Conservation (phyloP, 2,888 invertebrate genomes). For the Scelioninae gen. 2 region DNA sequence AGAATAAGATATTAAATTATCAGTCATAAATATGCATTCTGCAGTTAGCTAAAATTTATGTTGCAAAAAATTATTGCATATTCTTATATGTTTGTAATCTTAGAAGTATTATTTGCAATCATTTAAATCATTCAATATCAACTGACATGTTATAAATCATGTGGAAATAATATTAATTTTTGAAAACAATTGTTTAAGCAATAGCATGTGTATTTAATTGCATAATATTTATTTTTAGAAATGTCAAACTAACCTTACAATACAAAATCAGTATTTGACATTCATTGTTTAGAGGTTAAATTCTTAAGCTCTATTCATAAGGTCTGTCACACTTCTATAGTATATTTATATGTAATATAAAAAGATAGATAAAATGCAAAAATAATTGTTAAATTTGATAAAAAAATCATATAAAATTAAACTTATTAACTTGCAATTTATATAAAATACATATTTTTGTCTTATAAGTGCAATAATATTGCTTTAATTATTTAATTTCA, state of each 20-base stretch:
- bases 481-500: too few species aligned
- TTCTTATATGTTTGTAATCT: too few species aligned
- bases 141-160: not conserved
- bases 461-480: too few species aligned
- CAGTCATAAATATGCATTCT: not conserved
- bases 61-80: too few species aligned
- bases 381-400: too few species aligned
- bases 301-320: constrained; percentile 17
- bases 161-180: not conserved
- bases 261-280: constrained; percentile 1
- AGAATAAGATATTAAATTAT: not conserved
- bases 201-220: constrained; percentile 1
- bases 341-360: too few species aligned
- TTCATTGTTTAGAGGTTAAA: constrained; percentile 24
- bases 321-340: not conserved
- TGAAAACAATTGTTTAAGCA: not conserved
- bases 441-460: too few species aligned
- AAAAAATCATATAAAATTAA: too few species aligned
- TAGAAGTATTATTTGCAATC: too few species aligned
- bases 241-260: constrained; percentile 24
- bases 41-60: too few species aligned
- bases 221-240: constrained; percentile 18
- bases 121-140: not conserved
- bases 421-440: too few species aligned
- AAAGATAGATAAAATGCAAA: too few species aligned